Evolutionary conservation across 1,140 invertebrate genomes (phyloP), one percentile per base, ranked within the genome.

Genomic region (Drosophila rhopaloa): DNA sequence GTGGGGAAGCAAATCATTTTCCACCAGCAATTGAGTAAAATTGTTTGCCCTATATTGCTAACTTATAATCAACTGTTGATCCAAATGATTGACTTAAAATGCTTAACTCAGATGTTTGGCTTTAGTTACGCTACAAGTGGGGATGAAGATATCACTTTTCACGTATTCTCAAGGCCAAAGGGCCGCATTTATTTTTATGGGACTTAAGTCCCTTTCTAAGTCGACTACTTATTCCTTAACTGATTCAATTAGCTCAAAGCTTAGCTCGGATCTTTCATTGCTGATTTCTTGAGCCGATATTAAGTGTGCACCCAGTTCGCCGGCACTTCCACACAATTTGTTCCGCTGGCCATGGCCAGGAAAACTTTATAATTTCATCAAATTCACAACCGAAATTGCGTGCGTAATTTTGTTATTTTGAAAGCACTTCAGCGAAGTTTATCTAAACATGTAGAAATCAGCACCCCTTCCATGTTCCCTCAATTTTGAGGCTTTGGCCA

Each of bases 341-440:
- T 54, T 56, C 32, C 32, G 27, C 16, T 71, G 61, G 58, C 32
- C 55, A 46, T 11, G 35, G 46, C 48, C 47, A n/a, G 61, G 48
- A 62, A 76, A 86, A 86, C 79, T 86, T 86, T 86, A 60, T 86
- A 86, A 86, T 86, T 86, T 83, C 79, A 86, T 86, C 79, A 86
- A 83, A 88, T 73, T 86, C 79, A 88, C 70, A 86, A 76, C 80
- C 84, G 29, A 88, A 88, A 88, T 88, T 86, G 83, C 76, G 82
- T 86, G 79, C 82, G 72, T 86, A 82, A 86, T 88, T 88, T 86
- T 79, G 88, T 86, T 86, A 86, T 86, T 86, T 79, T 82, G 83
- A 86, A 86, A 88, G 82, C 82, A 88, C 83, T 86, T 82, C 61
- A 79, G 54, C 54, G 37, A 86, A 86, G 58, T 86, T 86, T 83